Conservation (phyloP, 2,113 vertebrate genomes). For the Hemibagrus wyckioides region DNA sequence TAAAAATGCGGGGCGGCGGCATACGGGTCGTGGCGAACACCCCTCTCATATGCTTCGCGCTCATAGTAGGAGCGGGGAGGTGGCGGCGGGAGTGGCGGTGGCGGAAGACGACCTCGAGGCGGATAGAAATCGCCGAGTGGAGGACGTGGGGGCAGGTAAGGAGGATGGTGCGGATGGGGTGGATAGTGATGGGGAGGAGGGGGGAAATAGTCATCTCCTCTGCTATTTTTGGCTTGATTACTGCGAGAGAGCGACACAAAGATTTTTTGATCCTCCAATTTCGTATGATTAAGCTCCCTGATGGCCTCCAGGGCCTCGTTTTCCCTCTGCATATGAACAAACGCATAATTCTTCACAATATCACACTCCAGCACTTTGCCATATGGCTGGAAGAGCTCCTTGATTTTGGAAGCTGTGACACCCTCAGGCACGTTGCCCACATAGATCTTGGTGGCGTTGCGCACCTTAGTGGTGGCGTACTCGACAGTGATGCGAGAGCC, state of each 20-base stretch:
- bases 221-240: conserved; percentile 62
- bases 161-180: conserved; percentile 55
- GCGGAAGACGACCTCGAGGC: conserved; percentile 56
- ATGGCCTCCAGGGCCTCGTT: conserved; percentile 71
- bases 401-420: conserved; percentile 67
- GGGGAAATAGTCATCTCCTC: conserved; percentile 53
- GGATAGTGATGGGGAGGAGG: conserved; percentile 55
- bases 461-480: conserved; percentile 73
- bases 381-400: conserved; percentile 70
- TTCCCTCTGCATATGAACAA: conserved; percentile 75
- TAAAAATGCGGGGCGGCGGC: conserved; percentile 56
- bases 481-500: conserved; percentile 71
- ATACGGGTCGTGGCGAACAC: conserved; percentile 64
- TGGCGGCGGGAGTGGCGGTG: conserved; percentile 56
- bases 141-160: conserved; percentile 54
- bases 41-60: conserved; percentile 62
- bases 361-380: conserved; percentile 74
- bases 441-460: conserved; percentile 74
- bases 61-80: conserved; percentile 64
- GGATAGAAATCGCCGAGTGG: conserved; percentile 54
- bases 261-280: conserved; percentile 70
- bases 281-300: conserved; percentile 66
- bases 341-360: conserved; percentile 74
- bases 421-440: conserved; percentile 72
- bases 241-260: conserved; percentile 71